phyloP scores from a whole-genome alignment of 2,113 vertebrate genomes.

The Gallinago undulata region DNA sequence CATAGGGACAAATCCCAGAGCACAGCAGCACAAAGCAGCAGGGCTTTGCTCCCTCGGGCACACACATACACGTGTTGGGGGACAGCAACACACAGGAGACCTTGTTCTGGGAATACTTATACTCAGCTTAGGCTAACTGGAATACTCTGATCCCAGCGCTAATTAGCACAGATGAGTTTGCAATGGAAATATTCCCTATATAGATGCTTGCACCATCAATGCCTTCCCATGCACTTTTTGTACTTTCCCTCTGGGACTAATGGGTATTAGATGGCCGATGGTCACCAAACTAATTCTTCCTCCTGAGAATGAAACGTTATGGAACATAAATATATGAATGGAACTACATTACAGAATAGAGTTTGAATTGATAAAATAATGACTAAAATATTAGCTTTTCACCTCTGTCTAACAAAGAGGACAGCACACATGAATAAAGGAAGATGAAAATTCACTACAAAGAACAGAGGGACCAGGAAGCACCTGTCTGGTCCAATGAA shows the following conservation, averaged over 20 bases:
- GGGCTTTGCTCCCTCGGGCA: neutral
- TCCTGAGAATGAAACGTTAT: neutral
- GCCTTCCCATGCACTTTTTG: neutral
- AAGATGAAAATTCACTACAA: neutral
- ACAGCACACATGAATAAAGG: neutral
- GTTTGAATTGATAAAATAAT: neutral
- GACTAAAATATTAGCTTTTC: neutral
- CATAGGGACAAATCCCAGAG: neutral
- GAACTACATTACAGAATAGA: neutral
- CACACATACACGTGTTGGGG: rapidly evolving
- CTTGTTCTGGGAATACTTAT: neutral
- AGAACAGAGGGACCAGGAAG: neutral
- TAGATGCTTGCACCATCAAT: neutral
- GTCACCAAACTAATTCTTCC: constrained; percentile 3
- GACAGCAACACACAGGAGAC: neutral
- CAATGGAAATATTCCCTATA: neutral
- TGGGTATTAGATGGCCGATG: neutral
- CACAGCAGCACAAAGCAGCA: neutral
- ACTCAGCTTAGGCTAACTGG: neutral
- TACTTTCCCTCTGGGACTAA: neutral
- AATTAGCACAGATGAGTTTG: constrained; percentile 18
- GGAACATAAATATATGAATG: neutral
- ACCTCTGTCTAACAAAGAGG: neutral
- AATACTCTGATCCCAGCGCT: neutral
- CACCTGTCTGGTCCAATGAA: neutral